Conservation (phyloP, 2,888 invertebrate genomes). For the Dryococelus australis region DNA sequence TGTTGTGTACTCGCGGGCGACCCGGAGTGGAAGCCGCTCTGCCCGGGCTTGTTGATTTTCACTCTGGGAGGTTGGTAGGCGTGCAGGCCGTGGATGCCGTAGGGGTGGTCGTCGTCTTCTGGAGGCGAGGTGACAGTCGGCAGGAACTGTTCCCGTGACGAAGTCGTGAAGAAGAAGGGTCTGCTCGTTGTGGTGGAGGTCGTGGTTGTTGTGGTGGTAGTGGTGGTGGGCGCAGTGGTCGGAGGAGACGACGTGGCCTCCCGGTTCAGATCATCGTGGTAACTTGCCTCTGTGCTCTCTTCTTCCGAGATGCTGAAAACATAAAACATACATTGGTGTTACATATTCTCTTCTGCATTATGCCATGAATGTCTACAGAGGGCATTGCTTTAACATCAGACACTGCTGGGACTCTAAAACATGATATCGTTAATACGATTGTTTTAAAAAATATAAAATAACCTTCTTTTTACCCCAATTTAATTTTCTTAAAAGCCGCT, state of each 20-base stretch:
- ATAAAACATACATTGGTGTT: not conserved
- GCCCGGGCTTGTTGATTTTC: constrained; percentile 4
- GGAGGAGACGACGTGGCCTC: constrained; percentile 12
- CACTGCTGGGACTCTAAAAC: too few relatives aligned
- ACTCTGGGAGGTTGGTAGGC: not conserved
- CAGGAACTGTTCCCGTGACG: not conserved
- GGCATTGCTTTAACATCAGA: too few relatives aligned
- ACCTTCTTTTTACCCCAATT: too few relatives aligned
- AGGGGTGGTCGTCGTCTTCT: not conserved
- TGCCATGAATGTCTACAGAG: too few relatives aligned
- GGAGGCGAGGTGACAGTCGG: not conserved
- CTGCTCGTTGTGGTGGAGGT: not conserved
- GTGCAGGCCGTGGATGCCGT: not conserved
- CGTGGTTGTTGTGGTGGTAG: constrained; percentile 23
- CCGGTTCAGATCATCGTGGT: constrained; percentile 38
- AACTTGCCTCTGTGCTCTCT: constrained; percentile 37
- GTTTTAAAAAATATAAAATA: too few relatives aligned
- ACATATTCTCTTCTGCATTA: not conserved
- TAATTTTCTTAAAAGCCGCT: too few relatives aligned
- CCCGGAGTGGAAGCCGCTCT: not conserved
- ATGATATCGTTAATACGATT: too few relatives aligned
- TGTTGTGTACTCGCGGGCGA: not conserved
- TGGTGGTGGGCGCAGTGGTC: constrained; percentile 19
- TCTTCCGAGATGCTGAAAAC: constrained; percentile 31
- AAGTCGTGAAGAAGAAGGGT: not conserved